Evolutionary conservation across 2,797 vertebrate genomes (phyloP), one percentile per base, ranked within the genome.

Genomic region (Alca torda): DNA sequence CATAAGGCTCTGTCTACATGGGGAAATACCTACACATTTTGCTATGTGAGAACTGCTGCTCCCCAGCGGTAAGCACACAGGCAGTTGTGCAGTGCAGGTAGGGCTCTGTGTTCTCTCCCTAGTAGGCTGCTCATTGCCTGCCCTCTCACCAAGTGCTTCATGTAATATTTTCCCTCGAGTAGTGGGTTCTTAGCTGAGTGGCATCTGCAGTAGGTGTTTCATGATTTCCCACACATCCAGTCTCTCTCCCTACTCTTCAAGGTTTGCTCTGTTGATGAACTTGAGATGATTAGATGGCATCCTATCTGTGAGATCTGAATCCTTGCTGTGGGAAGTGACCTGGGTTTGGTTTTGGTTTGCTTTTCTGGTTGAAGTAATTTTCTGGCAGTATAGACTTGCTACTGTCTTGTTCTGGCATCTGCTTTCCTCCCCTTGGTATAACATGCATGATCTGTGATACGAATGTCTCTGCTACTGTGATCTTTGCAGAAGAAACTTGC

Each of bases 21-120:
- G 50, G 60, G 54, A 33, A 48, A 80, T 26, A 4, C 12, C 24
- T 6, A 1, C 41, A 0, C 4, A 0, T 56, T 43, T 50, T 79
- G 48, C 7, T 16, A 0, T 39, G 23, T 54, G 69, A 46, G 64
- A 43, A 2, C 33, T 39, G 41, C 51, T 53, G 2, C 35, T 65
- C 16, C 9, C 24, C 46, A 35, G 51, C 5, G 1, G n/a, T 23
- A 13, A 2, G 18, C n/a, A 12, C 1, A 2, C 57, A 28, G 76
- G 63, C 10, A 4, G 19, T 2, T 41, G 30, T 61, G 60, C 60
- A 35, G 70, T 26, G 18, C 59, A 18, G 11, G 64, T 21, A 51
- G 54, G 50, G 46, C 39, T 64, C 77, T 33, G 2, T 13, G 48
- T 12, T 23, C n/a, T 60, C 39, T 8, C 48, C 45, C 33, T 28